Conservation (phyloP, 92 coral and sea anemone genomes). For the Epizoanthus illoricatus region DNA sequence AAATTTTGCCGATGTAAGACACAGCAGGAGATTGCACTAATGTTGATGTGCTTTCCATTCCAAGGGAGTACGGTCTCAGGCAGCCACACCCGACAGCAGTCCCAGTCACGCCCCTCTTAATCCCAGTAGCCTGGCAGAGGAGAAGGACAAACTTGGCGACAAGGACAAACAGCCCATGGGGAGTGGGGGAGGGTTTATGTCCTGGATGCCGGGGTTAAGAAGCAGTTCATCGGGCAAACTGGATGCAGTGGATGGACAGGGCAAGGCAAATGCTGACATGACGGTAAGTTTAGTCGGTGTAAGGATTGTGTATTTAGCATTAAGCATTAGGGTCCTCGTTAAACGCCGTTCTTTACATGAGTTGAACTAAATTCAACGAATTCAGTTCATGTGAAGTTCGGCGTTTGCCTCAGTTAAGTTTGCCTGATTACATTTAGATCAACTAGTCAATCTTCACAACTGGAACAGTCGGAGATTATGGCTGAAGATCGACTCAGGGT, state of each 20-base stretch:
- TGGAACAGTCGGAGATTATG: too few relatives aligned
- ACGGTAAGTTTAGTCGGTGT: conserved; percentile 19
- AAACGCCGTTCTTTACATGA: too few relatives aligned
- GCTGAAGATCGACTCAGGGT: too few relatives aligned
- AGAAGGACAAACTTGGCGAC: conserved; percentile 17
- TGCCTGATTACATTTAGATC: too few relatives aligned
- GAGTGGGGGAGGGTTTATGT: conserved; percentile 81
- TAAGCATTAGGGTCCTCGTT: too few relatives aligned
- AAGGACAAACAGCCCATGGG: conserved; percentile 54
- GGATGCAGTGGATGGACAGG: conserved; percentile 51
- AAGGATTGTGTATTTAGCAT: not conserved
- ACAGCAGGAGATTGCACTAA: not conserved
- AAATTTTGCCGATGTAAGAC: not conserved
- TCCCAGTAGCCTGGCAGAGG: conserved; percentile 49
- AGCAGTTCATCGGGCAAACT: conserved; percentile 46
- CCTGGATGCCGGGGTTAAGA: conserved; percentile 90
- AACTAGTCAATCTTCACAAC: too few relatives aligned
- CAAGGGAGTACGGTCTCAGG: conserved; percentile 78
- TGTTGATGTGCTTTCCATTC: not conserved
- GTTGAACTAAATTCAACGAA: too few relatives aligned
- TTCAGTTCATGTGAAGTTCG: too few relatives aligned
- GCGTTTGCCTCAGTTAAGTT: too few relatives aligned
- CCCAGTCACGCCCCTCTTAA: conserved; percentile 55
- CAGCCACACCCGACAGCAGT: conserved; percentile 81
- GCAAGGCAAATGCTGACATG: conserved; percentile 42